Evolutionary conservation across 2,797 vertebrate genomes (phyloP).

Genomic region (Pterois miles): DNA sequence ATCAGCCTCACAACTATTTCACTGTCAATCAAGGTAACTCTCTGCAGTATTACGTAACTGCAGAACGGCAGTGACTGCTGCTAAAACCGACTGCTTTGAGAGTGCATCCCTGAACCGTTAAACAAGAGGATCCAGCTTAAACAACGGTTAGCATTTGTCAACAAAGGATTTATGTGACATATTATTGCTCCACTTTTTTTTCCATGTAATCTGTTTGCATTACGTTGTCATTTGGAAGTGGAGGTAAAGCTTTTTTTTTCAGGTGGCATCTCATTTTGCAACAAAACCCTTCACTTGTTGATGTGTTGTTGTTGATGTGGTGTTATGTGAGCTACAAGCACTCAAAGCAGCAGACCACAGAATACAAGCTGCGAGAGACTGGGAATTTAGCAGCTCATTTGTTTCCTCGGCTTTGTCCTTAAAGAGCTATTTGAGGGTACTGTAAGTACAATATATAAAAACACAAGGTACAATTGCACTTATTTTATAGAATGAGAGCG

Average conservation of each 20-base stretch:
- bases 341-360: conserved; percentile 16
- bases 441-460: conserved; percentile 52
- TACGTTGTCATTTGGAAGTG: conserved; percentile 17
- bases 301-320: conserved; percentile 13
- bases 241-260: conserved; percentile 10
- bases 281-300: conserved; percentile 15
- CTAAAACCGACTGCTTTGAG: conserved; percentile 41
- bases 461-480: conserved; percentile 87
- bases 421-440: conserved; percentile 78
- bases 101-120: conserved; percentile 42
- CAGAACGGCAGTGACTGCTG: conserved; percentile 67
- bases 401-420: conserved; percentile 75
- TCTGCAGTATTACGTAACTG: conserved; percentile 64
- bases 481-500: conserved; percentile 68
- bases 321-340: conserved; percentile 16
- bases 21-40: conserved; percentile 57
- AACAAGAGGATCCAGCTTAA: conserved; percentile 40
- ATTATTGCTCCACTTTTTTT: conserved; percentile 18
- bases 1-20: conserved; percentile 44
- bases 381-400: conserved; percentile 51
- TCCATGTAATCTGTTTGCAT: conserved; percentile 39
- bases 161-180: conserved; percentile 55
- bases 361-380: conserved; percentile 20
- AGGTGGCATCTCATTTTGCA: conserved; percentile 26
- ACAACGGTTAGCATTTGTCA: conserved; percentile 45